Conservation (phyloP, 2,888 invertebrate species). For the Alviniconcha strummeri region DNA sequence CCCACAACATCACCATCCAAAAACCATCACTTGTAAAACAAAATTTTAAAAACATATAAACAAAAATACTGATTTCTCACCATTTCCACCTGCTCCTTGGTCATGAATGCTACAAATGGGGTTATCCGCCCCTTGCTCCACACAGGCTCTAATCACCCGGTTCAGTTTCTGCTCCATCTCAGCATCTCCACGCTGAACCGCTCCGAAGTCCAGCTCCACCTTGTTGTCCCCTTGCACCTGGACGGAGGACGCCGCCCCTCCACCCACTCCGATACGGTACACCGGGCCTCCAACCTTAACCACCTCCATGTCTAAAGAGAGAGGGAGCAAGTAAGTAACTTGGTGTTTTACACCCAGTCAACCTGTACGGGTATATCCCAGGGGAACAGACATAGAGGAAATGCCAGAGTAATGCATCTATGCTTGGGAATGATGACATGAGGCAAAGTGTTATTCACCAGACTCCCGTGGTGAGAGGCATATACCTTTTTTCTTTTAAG, state of each 20-base stretch:
- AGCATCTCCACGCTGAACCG: conserved; percentile 96
- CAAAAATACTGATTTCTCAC: conserved; percentile 53
- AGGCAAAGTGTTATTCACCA: too few species aligned
- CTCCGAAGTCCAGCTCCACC: conserved; percentile 91
- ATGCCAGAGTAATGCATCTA: too few species aligned
- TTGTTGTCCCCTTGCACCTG: conserved; percentile 93
- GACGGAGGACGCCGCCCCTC: conserved; percentile 97
- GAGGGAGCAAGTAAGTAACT: neutral
- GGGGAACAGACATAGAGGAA: too few species aligned
- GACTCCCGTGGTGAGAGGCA: too few species aligned
- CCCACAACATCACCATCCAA: too few species aligned
- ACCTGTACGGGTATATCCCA: too few species aligned
- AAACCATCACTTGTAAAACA: too few species aligned
- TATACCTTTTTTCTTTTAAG: too few species aligned
- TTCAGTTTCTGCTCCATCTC: conserved; percentile 99
- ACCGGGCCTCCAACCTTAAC: conserved; percentile 98
- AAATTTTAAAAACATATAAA: neutral
- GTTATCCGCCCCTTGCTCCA: conserved; percentile 85
- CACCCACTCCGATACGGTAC: conserved; percentile 97
- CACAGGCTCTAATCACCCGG: conserved; percentile 92
- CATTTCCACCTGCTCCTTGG: conserved; percentile 96
- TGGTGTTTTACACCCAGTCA: too few species aligned
- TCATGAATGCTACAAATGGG: conserved; percentile 97
- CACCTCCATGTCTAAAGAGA: conserved; percentile 85
- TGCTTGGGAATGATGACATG: too few species aligned